Evolutionary conservation across 2,888 invertebrate species (phyloP).

Genomic region (Troglohyphantes excavatus): DNA sequence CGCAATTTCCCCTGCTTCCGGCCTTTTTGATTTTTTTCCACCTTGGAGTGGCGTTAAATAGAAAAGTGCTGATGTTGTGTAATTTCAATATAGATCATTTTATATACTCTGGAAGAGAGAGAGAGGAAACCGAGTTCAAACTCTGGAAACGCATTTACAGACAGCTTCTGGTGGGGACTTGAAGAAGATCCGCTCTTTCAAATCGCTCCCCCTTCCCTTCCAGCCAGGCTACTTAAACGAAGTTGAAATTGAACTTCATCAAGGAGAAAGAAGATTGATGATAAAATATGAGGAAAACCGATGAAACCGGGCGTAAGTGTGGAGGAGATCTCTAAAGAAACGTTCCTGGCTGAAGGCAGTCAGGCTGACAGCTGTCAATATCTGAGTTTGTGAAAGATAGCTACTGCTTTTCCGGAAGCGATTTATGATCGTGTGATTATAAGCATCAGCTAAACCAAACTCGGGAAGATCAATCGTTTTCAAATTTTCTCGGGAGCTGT

Average conservation of each 20-base stretch:
- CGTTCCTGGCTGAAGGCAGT: slow-evolving; percentile 41
- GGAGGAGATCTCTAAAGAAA: slow-evolving; percentile 45
- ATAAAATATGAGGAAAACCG: slow-evolving; percentile 56
- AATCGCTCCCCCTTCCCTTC: slow-evolving; percentile 32
- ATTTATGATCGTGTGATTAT: slow-evolving; percentile 59
- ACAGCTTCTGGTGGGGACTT: slow-evolving; percentile 13
- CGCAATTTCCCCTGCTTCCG: slow-evolving; percentile 52
- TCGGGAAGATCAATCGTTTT: slow-evolving; percentile 52
- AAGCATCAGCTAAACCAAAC: slow-evolving; percentile 56
- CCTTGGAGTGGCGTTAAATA: slow-evolving; percentile 39
- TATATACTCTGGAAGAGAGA: slow-evolving; percentile 25
- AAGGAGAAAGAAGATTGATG: slow-evolving; percentile 57
- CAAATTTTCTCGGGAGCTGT: slow-evolving; percentile 37
- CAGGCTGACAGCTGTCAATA: slow-evolving; percentile 60
- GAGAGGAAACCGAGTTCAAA: neutral
- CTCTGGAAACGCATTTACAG: slow-evolving; percentile 16
- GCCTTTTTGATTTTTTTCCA: neutral
- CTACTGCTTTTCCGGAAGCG: slow-evolving; percentile 39
- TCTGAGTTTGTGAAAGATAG: slow-evolving; percentile 61
- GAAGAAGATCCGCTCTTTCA: neutral
- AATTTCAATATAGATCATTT: slow-evolving; percentile 55
- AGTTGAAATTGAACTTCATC: slow-evolving; percentile 70
- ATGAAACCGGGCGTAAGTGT: slow-evolving; percentile 52
- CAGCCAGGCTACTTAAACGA: slow-evolving; percentile 54
- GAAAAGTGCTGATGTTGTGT: slow-evolving; percentile 54